Percentiles rank a stretch among this genome's conserved stretches.
Evolutionary conservation across 2,888 invertebrate genomes (phyloP).

Genomic region (Synanthedon andrenaeformis): DNA sequence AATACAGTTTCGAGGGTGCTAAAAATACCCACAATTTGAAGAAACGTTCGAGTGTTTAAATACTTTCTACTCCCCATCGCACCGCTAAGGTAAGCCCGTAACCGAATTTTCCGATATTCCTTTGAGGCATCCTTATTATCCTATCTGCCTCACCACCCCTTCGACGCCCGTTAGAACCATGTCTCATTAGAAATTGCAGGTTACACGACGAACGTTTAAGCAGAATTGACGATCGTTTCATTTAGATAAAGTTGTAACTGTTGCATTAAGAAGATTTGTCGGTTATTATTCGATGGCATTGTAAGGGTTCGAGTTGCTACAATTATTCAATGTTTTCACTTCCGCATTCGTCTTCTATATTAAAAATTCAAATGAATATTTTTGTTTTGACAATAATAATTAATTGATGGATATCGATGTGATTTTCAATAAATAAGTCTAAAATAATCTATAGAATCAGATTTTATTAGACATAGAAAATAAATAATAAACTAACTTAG

Average conservation of each 20-base stretch:
- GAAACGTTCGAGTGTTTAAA: constrained; percentile 14
- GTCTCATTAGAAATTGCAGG: constrained; percentile 11
- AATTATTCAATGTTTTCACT: constrained; percentile 7
- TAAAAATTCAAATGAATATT: neutral
- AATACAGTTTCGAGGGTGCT: constrained; percentile 8
- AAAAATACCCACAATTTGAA: constrained; percentile 20
- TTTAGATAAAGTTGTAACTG: constrained; percentile 15
- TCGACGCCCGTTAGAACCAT: constrained; percentile 13
- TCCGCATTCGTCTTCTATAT: neutral
- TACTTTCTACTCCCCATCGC: constrained; percentile 20
- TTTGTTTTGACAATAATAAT: neutral
- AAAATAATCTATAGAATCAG: no score
- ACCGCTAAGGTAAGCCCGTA: constrained; percentile 12
- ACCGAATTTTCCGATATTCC: constrained; percentile 31
- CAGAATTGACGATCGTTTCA: constrained; percentile 4
- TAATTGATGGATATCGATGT: neutral
- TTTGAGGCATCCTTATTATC: constrained; percentile 26
- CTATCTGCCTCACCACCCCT: constrained; percentile 17
- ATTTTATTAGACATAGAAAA: no score
- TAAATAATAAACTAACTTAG: no score
- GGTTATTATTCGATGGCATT: constrained; percentile 14
- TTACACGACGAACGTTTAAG: neutral
- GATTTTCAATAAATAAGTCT: no score
- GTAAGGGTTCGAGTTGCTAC: constrained; percentile 11
- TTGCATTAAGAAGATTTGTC: constrained; percentile 20